Evolutionary conservation across 37 sponge, comb jelly and placozoan species (phyloP), one percentile per base, ranked within the genome.

Genomic region (Petrosia ficiformis): DNA sequence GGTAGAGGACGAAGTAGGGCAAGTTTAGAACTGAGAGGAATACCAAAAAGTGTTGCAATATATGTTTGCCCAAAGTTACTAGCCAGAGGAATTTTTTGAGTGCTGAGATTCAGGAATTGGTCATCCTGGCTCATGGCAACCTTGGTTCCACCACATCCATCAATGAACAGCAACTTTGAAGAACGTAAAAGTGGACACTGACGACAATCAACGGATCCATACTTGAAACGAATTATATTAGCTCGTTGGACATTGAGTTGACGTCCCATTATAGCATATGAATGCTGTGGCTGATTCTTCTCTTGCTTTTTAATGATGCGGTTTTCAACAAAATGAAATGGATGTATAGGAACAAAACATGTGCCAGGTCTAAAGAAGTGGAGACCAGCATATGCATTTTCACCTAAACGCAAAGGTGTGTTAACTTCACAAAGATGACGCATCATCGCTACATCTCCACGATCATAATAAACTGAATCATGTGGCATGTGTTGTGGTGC

Each of bases 51-150:
- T 0, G 74, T 70, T 28, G 80, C 63, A 28, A 85, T 71, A 59
- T 78, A 84, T 6, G 73, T 74, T 72, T 94, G 94, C 1, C 84
- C 94, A 79, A 86, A 94, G 64, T 89, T 75, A 66, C 87, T 84
- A 14, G 70, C 94, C 1, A 94, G 73, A 19, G 94, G 94, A 11
- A 94, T 37, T 41, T 93, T 86, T 37, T 40, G 78, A 26, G 68
- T 59, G 10, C 30, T 65, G 14, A 68, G 39, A 0, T 65, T 65
- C 8, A 89, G 71, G 42, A 57, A 48, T 0, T 67, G 59, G 52
- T 93, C 89, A 38, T 93, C 94, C 16, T 42, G 44, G 44, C 94
- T 89, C 83, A 85, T 89, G 54, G 14, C 8, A 14, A 48, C 54
- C 74, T 81, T 61, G 37, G 56, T 68, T 0, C 80, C 70, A 29